phyloP scores from a whole-genome alignment of 2,888 invertebrate species.

The Meganola albula region DNA sequence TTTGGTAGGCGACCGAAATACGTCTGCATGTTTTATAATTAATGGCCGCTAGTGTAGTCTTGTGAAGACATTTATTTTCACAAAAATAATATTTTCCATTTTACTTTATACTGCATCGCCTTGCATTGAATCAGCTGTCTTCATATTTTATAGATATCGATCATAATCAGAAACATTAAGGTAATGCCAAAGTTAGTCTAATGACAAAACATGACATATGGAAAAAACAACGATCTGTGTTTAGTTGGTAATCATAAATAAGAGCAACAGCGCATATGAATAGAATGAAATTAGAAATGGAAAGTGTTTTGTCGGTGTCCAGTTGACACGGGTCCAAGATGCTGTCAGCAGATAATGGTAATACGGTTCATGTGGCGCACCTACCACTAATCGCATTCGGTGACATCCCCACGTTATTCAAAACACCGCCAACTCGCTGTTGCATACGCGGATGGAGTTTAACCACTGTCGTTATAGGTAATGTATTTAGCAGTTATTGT shows the following conservation, averaged over 20 bases:
- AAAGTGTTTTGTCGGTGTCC: conserved; percentile 56
- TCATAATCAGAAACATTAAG: too few relatives aligned
- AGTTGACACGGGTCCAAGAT: conserved; percentile 72
- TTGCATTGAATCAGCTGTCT: too few relatives aligned
- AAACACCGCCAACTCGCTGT: conserved; percentile 32
- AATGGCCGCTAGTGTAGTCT: conserved; percentile 37
- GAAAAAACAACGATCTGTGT: too few relatives aligned
- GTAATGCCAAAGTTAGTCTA: too few relatives aligned
- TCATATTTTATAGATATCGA: too few relatives aligned
- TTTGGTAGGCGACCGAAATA: conserved; percentile 54
- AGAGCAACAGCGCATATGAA: too few relatives aligned
- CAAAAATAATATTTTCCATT: conserved; percentile 8
- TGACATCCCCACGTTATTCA: conserved; percentile 53
- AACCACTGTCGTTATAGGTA: conserved; percentile 50
- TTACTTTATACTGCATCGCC: too few relatives aligned
- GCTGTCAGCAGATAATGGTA: conserved; percentile 70
- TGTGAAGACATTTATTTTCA: conserved; percentile 31
- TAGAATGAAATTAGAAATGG: conserved; percentile 38
- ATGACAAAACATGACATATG: too few relatives aligned
- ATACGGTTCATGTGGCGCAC: conserved; percentile 51
- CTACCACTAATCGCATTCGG: conserved; percentile 43
- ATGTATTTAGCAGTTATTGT: conserved; percentile 47
- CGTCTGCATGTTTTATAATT: conserved; percentile 45
- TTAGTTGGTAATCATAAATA: too few relatives aligned
- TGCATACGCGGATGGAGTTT: conserved; percentile 31